These are phyloP conservation scores for Sarcoramphus papa DNA, from an alignment of 2,797 vertebrate genomes.

Conservation along the genomic window DNA sequence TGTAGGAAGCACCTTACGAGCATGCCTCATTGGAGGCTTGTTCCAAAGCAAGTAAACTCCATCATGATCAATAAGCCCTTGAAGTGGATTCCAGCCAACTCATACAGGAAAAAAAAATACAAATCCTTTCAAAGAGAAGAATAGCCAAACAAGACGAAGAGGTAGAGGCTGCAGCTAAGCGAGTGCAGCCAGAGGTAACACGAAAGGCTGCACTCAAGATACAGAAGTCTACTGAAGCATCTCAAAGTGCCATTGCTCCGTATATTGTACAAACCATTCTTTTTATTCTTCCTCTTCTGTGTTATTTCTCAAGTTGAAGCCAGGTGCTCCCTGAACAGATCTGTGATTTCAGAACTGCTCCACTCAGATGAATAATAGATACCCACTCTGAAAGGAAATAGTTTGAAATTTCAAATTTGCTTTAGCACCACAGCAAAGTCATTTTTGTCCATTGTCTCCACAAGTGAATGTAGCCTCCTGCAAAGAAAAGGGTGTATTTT, in stretches of 20 bases:
- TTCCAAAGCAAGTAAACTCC: constrained; percentile 26
- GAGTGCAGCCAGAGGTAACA: constrained; percentile 24
- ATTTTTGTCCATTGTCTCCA: neutral
- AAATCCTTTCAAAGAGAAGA: neutral
- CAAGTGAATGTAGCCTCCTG: neutral
- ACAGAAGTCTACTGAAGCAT: neutral
- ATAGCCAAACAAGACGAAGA: neutral
- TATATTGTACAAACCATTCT: neutral
- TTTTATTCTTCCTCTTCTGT: neutral
- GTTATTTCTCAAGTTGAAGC: neutral
- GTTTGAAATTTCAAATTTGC: neutral
- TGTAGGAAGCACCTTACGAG: neutral
- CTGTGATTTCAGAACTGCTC: neutral
- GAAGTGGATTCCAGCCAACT: neutral
- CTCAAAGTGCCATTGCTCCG: neutral
- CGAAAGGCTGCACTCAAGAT: neutral
- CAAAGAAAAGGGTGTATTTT: neutral
- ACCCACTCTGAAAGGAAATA: neutral
- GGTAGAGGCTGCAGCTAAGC: neutral
- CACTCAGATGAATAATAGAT: neutral
- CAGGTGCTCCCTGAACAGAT: neutral
- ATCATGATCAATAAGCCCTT: neutral
- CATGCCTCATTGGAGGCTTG: neutral
- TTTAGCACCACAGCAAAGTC: neutral
- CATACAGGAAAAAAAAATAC: neutral